A percentile compares a stretch with the other conserved stretches of the same genome.
Evolutionary conservation across 2,797 vertebrate species (phyloP).

Genomic region (Tolypeutes matacus): DNA sequence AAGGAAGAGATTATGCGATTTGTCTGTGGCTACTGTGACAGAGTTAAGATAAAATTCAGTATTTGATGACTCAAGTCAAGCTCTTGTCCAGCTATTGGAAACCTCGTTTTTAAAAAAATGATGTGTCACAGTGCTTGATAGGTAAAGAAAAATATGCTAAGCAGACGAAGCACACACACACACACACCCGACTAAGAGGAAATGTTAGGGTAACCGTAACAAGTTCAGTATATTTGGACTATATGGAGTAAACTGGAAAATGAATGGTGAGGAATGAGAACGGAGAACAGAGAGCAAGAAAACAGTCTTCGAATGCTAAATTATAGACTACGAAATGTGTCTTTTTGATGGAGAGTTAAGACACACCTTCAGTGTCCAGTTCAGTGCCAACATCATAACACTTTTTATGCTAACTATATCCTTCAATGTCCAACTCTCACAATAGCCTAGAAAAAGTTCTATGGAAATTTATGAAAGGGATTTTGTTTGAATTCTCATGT

Average conservation of each 20-base stretch:
- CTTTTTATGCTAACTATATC: background rate
- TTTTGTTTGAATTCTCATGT: background rate
- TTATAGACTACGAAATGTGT: background rate
- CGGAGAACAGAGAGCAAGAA: constrained; percentile 24
- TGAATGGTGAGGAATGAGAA: constrained; percentile 56
- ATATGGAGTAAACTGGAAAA: constrained; percentile 42
- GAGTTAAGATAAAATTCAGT: background rate
- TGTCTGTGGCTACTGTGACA: background rate
- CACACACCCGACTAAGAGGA: constrained; percentile 17
- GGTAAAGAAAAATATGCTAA: constrained; percentile 25
- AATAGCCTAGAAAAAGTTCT: background rate
- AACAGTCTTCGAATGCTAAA: constrained; percentile 17
- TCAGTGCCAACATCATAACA: background rate
- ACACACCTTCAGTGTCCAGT: background rate
- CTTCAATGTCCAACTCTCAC: background rate
- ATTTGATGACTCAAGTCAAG: background rate
- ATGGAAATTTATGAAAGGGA: background rate
- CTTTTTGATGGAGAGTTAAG: background rate
- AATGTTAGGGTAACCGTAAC: constrained; percentile 29
- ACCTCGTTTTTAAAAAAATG: constrained; percentile 27
- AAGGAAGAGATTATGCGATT: background rate
- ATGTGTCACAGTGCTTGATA: background rate
- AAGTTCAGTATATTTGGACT: constrained; percentile 61
- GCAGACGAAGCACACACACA: background rate
- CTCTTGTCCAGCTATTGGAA: background rate